Evolutionary conservation across 2,113 vertebrate genomes (phyloP), one percentile per base, ranked within the genome.

Genomic region (Poecile atricapillus): DNA sequence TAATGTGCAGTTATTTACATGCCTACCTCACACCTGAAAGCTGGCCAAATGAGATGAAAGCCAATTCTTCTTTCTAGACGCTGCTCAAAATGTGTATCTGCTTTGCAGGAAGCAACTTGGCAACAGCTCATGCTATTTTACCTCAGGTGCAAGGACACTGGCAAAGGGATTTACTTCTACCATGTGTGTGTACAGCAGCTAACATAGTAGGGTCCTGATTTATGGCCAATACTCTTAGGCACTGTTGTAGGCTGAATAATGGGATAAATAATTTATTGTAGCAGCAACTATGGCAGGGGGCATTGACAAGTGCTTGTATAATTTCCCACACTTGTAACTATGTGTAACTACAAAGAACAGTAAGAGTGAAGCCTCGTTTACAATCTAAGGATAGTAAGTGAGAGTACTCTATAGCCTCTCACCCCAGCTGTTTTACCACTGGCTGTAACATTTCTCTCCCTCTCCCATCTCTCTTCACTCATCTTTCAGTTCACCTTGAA

Each of bases 401-500:
- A 70, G 49, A 73, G 22, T 56, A 30, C 11, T 60, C 15, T 20
- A 2, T 24, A 53, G 43, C 4, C n/a, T 52, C n/a, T 69, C 33
- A 21, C 60, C 27, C 64, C 75, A 88, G 59, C 76, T 76, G 41
- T 21, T 73, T 75, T 64, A 64, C 85, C 53, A 58, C 53, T 33
- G 50, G 58, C 67, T 62, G 28, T 53, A 28, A 64, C 23, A 81
- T 63, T 93, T 80, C 53, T 76, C 28, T 62, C 30, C 21, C 12
- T 44, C 41, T 85, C 41, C 39, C 15, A 18, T 73, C 46, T 82
- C 49, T 76, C 46, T 37, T 92, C 19, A 28, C 50, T 91, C 31
- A 60, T 77, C 69, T 81, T 87, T 87, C 79, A 87, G 4, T 69
- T 90, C 84, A 90, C 81, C 87, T 88, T 95, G 69, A 89, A 92